A percentile compares a stretch with the other conserved stretches of the same genome.
phyloP scores from a whole-genome alignment of 2,888 invertebrate species.

The Syritta pipiens region DNA sequence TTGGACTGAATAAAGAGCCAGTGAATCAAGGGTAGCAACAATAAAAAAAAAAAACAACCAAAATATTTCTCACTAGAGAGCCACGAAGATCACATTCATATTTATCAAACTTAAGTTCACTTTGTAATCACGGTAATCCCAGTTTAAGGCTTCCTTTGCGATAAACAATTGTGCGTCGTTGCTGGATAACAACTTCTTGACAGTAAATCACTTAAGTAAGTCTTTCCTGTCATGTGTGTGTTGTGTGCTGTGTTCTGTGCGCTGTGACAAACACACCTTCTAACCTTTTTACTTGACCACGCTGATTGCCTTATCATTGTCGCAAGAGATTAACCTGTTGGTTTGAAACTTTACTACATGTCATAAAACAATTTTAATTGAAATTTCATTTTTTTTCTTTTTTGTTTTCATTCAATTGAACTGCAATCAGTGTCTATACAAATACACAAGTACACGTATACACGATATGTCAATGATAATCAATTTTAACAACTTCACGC shows the following conservation, averaged over 20 bases:
- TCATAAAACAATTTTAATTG: conserved; percentile 11
- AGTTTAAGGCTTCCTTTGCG: background rate
- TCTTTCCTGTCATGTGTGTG: background rate
- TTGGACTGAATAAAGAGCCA: no score
- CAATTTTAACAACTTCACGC: conserved; percentile 8
- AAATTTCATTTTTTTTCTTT: background rate
- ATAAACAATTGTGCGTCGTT: conserved; percentile 5
- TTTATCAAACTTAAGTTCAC: background rate
- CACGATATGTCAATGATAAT: background rate
- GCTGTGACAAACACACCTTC: no score
- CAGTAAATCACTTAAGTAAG: conserved; percentile 6
- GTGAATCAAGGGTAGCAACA: no score
- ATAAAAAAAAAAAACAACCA: no score
- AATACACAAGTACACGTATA: background rate
- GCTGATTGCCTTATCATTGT: conserved; percentile 36
- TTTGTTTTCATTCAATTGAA: conserved; percentile 1
- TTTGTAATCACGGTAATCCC: conserved; percentile 4
- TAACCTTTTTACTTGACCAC: background rate
- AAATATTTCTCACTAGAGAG: background rate
- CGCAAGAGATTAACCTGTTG: conserved; percentile 30
- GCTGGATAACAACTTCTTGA: background rate
- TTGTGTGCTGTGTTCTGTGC: no score
- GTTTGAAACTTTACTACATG: conserved; percentile 7
- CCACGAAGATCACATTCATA: no score
- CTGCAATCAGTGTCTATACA: background rate